phyloP scores from a whole-genome alignment of 1,140 invertebrate genomes.

The Eueides isabella region DNA sequence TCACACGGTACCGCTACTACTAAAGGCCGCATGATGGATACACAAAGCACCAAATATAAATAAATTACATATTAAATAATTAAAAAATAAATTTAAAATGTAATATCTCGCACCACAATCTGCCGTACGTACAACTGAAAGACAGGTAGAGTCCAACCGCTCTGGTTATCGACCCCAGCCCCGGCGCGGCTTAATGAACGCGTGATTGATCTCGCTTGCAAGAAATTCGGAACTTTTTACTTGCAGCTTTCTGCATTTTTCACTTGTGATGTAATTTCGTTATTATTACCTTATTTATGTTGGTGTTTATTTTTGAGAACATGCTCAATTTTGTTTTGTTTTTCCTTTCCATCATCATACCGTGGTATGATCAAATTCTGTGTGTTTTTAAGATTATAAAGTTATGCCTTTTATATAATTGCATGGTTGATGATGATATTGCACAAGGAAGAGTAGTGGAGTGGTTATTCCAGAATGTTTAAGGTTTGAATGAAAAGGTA shows the following conservation, averaged over 20 bases:
- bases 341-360: not conserved
- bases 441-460: not conserved
- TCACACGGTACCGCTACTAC: too few species aligned
- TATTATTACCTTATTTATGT: conserved; percentile 24
- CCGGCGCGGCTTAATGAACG: conserved; percentile 44
- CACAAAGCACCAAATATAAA: too few species aligned
- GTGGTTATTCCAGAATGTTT: not conserved
- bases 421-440: too few species aligned
- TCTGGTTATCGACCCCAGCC: conserved; percentile 62
- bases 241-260: conserved; percentile 25
- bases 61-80: too few species aligned
- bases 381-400: not conserved
- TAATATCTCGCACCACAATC: not conserved
- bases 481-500: not conserved
- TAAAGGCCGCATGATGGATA: too few species aligned
- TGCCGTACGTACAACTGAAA: not conserved
- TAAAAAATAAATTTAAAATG: too few species aligned
- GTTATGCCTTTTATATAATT: too few species aligned
- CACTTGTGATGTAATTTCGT: conserved; percentile 18
- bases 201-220: conserved; percentile 51
- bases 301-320: conserved; percentile 11
- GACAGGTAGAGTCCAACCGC: conserved; percentile 42
- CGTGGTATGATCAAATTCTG: not conserved
- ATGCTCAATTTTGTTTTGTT: not conserved
- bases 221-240: conserved; percentile 33